Percentiles rank a stretch among this genome's conserved stretches.
These are phyloP conservation scores for Ciconia maguari DNA, from an alignment of 2,113 vertebrate genomes.

Conservation along the genomic window DNA sequence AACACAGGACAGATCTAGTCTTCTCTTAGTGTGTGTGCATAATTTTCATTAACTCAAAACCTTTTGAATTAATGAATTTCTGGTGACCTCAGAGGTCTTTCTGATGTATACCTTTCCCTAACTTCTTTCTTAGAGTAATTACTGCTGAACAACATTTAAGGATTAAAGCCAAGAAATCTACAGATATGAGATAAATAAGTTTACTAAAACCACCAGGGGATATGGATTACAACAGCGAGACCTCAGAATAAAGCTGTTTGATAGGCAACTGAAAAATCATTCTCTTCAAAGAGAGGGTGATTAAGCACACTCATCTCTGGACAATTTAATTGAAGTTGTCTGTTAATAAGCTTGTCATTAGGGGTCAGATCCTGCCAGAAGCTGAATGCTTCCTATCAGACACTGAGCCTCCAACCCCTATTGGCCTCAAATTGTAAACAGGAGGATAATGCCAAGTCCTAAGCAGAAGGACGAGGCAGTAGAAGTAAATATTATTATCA, in stretches of 20 bases:
- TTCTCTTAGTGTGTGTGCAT: neutral
- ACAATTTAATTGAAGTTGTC: neutral
- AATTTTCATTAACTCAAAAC: neutral
- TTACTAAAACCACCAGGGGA: neutral
- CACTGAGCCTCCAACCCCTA: neutral
- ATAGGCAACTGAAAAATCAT: neutral
- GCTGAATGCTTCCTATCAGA: neutral
- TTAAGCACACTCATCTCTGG: neutral
- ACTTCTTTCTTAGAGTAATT: neutral
- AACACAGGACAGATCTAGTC: neutral
- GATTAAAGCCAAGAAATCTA: neutral
- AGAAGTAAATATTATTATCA: constrained; percentile 1
- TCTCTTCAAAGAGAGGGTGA: neutral
- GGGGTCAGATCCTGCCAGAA: neutral
- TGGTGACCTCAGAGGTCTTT: neutral
- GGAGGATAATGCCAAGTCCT: neutral
- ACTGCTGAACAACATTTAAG: neutral
- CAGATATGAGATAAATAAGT: neutral
- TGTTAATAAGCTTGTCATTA: constrained; percentile 12
- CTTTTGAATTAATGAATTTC: neutral
- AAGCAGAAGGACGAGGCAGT: neutral
- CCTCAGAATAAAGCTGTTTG: neutral
- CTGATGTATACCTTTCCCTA: neutral
- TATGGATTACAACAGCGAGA: neutral
- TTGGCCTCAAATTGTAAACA: neutral